These are phyloP conservation scores for Chondrilla cf. caribensis DNA, from an alignment of 37 sponge, comb jelly and placozoan genomes.

Conservation along the genomic window DNA sequence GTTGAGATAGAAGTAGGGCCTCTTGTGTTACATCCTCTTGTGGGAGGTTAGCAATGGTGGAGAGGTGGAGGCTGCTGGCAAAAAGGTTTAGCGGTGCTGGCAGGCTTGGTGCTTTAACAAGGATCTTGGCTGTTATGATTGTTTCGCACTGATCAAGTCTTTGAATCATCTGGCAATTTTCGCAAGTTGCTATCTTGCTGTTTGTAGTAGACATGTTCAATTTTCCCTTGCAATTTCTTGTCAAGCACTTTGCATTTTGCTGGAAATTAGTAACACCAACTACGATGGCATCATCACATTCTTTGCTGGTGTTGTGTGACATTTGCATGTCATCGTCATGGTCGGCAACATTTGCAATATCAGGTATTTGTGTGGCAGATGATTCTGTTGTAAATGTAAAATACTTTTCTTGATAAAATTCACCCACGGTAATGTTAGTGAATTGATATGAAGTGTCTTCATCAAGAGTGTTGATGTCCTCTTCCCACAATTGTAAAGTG, in stretches of 20 bases:
- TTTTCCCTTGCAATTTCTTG: not conserved
- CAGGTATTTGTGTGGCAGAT: not conserved
- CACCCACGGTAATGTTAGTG: not conserved
- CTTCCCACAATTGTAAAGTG: not conserved
- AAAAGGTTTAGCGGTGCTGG: not conserved
- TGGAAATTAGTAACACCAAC: not conserved
- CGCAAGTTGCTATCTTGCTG: not conserved
- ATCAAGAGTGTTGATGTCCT: not conserved
- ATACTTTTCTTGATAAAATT: not conserved
- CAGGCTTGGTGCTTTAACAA: not conserved
- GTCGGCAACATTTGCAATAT: not conserved
- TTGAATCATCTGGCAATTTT: not conserved
- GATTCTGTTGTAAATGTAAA: not conserved
- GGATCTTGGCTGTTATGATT: not conserved
- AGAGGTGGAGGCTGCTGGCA: not conserved
- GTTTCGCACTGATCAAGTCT: not conserved
- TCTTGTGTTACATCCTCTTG: not conserved
- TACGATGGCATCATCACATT: not conserved
- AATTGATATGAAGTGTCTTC: not conserved
- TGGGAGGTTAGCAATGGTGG: not conserved
- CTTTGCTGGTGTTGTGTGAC: not conserved
- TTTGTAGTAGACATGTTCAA: not conserved
- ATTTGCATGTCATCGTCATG: not conserved
- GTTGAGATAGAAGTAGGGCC: not conserved
- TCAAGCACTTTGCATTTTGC: not conserved